A percentile compares a stretch with the other conserved stretches of the same genome.
These are phyloP conservation scores for Ondatra zibethicus DNA, from an alignment of 2,113 vertebrate genomes.

Conservation along the genomic window DNA sequence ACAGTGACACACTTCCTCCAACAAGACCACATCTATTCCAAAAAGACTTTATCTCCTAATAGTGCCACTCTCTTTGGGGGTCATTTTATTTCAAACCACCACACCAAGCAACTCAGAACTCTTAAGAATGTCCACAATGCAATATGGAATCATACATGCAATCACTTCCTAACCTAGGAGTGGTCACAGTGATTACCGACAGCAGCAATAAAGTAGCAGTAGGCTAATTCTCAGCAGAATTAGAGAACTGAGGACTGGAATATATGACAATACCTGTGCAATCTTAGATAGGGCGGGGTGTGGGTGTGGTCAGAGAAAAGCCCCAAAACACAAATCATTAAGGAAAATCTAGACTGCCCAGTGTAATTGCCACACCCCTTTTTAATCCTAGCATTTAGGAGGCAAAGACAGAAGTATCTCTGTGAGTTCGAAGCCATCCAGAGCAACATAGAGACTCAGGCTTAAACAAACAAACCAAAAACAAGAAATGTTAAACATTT, in stretches of 20 bases:
- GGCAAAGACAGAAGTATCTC: not conserved
- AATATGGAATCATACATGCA: not conserved
- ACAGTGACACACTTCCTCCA: not conserved
- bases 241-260: not conserved
- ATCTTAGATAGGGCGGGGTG: not conserved
- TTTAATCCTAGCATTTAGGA: not conserved
- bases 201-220: not conserved
- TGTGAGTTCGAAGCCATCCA: not conserved
- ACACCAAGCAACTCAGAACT: not conserved
- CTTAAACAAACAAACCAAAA: not conserved
- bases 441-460: not conserved
- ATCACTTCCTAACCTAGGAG: not conserved
- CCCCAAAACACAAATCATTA: not conserved
- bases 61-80: not conserved
- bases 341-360: not conserved
- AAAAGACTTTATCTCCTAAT: not conserved
- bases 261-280: not conserved
- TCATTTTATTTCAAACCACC: not conserved
- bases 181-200: not conserved
- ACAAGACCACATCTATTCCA: not conserved
- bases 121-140: not conserved
- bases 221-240: not conserved
- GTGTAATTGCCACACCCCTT: too few species aligned
- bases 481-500: not conserved
- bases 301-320: not conserved